Evolutionary conservation across 2,888 invertebrate genomes (phyloP).

Genomic region (Platycnemis pennipes): DNA sequence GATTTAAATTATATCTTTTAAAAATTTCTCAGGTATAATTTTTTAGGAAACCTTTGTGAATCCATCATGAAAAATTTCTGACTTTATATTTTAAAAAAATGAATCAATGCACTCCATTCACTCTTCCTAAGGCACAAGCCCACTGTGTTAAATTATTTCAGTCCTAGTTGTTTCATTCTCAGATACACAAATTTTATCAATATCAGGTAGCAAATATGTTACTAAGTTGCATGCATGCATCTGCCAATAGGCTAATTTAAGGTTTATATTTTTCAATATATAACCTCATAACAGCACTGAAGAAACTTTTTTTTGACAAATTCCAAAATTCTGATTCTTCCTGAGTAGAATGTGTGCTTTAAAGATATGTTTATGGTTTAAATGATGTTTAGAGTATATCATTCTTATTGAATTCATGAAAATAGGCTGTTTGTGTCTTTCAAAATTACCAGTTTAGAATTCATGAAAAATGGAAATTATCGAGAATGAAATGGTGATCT

Average conservation of each 20-base stretch:
- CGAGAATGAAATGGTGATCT: not conserved
- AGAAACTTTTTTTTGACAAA: conserved; percentile 29
- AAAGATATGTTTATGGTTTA: conserved; percentile 26
- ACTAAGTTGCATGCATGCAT: not conserved
- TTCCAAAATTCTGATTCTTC: conserved; percentile 7
- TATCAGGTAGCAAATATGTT: not conserved
- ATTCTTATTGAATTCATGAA: not conserved
- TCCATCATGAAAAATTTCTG: not conserved
- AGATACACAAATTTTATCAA: not conserved
- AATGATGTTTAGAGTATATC: not conserved
- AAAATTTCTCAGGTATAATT: not conserved
- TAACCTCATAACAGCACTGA: not conserved
- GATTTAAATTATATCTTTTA: not conserved
- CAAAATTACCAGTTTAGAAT: not conserved
- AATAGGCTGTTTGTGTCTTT: not conserved
- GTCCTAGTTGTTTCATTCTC: conserved; percentile 33
- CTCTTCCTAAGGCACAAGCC: conserved; percentile 63
- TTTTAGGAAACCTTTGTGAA: not conserved
- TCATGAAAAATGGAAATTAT: not conserved
- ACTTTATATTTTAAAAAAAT: not conserved
- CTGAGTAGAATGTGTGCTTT: conserved; percentile 65
- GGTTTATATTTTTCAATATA: not conserved
- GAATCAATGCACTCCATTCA: conserved; percentile 41
- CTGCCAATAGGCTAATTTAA: not conserved
- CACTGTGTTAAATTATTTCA: conserved; percentile 45